A percentile compares a stretch with the other conserved stretches of the same genome.
Evolutionary conservation across 2,113 vertebrate species (phyloP).

Genomic region (Macaca nemestrina): DNA sequence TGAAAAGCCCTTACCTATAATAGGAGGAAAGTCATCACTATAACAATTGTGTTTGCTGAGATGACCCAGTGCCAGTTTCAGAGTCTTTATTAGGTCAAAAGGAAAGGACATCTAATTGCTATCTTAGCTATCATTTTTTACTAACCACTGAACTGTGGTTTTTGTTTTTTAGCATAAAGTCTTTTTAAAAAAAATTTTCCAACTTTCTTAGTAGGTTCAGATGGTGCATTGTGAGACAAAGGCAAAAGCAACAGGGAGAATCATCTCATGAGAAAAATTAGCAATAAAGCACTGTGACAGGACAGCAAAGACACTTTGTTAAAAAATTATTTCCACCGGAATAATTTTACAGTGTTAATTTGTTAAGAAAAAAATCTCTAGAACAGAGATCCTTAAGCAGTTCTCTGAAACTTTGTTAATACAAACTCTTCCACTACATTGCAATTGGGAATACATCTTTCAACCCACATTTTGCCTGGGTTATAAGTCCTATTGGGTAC

Average conservation of each 20-base stretch:
- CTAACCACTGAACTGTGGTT: background rate
- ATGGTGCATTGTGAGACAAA: background rate
- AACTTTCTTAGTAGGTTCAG: background rate
- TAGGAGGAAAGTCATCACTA: conserved; percentile 39
- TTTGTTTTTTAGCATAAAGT: conserved; percentile 26
- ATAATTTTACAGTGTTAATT: background rate
- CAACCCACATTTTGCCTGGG: background rate
- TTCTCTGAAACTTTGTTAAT: background rate
- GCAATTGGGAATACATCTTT: background rate
- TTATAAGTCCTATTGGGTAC: background rate
- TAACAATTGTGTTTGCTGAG: conserved; percentile 60
- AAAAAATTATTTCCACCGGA: background rate
- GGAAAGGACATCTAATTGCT: conserved; percentile 24
- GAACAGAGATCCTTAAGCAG: background rate
- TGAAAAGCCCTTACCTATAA: conserved; percentile 43
- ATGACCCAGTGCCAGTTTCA: conserved; percentile 37
- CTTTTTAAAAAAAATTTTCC: background rate
- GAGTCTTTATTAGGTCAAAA: conserved; percentile 59
- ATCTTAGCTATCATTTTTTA: background rate
- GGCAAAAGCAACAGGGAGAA: background rate
- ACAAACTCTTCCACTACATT: background rate
- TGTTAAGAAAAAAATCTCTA: background rate
- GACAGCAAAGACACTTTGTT: background rate
- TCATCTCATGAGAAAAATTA: background rate
- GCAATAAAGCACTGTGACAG: background rate